A percentile compares a stretch with the other conserved stretches of the same genome.
Evolutionary conservation across 2,888 invertebrate genomes (phyloP).

Genomic region (Acanthosepion esculentum): DNA sequence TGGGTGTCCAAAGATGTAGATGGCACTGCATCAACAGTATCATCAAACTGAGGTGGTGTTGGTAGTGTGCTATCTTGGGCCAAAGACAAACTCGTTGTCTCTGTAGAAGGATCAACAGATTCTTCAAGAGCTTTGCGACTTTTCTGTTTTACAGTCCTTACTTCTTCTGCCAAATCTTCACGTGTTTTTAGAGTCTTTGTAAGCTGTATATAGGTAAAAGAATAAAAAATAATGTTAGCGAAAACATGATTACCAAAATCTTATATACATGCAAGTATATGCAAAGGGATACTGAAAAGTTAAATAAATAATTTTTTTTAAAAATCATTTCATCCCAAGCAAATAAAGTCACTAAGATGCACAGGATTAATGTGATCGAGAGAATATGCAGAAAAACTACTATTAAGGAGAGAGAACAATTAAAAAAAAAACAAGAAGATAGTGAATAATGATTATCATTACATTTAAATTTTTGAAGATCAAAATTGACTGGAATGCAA

Average conservation of each 20-base stretch:
- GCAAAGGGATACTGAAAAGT: too few species aligned
- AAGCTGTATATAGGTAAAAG: slow-evolving; percentile 55
- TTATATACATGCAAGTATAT: too few species aligned
- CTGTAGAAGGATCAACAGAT: slow-evolving; percentile 59
- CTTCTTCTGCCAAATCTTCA: slow-evolving; percentile 66
- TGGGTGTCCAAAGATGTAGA: neutral
- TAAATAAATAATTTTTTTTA: too few species aligned
- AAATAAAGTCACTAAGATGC: too few species aligned
- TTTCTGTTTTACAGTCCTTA: slow-evolving; percentile 64
- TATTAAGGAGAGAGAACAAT: too few species aligned
- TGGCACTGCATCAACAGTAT: neutral
- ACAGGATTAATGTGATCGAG: too few species aligned
- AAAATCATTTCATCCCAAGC: too few species aligned
- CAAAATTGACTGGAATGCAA: too few species aligned
- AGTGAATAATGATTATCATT: too few species aligned
- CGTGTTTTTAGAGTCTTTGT: slow-evolving; percentile 63
- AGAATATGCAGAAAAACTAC: too few species aligned
- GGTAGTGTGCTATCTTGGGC: slow-evolving; percentile 63
- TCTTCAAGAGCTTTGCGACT: slow-evolving; percentile 66
- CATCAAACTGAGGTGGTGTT: slow-evolving; percentile 57
- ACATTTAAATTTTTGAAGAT: too few species aligned
- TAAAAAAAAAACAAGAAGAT: too few species aligned
- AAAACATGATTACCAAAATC: neutral
- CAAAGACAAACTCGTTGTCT: slow-evolving; percentile 51
- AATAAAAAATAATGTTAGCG: neutral